phyloP scores from a whole-genome alignment of 2,113 vertebrate genomes.

The Illadopsis cleaveri region DNA sequence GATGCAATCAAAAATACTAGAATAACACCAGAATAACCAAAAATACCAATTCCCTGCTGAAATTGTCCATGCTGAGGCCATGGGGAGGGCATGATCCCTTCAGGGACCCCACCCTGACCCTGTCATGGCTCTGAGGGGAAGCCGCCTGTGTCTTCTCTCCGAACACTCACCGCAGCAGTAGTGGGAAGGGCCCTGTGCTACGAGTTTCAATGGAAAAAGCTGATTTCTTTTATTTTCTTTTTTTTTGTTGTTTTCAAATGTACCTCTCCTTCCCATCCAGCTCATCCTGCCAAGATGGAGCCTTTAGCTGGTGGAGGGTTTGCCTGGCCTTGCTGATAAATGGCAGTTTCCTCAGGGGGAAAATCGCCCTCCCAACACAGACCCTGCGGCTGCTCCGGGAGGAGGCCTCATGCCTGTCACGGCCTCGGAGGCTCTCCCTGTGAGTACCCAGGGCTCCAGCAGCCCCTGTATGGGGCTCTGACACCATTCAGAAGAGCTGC shows the following conservation, averaged over 20 bases:
- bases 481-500: rapidly evolving
- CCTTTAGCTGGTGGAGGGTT: neutral
- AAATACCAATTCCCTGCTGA: neutral
- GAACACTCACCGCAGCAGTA: neutral
- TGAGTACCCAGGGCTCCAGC: no score
- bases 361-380: no score
- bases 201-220: neutral
- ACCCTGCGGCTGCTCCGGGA: rapidly evolving
- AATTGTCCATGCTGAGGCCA: rapidly evolving
- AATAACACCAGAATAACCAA: neutral
- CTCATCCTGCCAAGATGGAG: neutral
- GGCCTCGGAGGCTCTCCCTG: neutral
- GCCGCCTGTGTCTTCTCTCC: rapidly evolving
- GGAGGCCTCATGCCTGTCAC: rapidly evolving
- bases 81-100: rapidly evolving
- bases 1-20: neutral
- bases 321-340: no score
- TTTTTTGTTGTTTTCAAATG: neutral
- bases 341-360: rapidly evolving
- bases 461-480: rapidly evolving
- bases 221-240: rapidly evolving
- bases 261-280: rapidly evolving
- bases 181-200: neutral
- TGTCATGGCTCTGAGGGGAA: neutral
- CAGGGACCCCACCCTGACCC: rapidly evolving